phyloP scores from a whole-genome alignment of 2,797 vertebrate species.

The Diplodus puntazzo region DNA sequence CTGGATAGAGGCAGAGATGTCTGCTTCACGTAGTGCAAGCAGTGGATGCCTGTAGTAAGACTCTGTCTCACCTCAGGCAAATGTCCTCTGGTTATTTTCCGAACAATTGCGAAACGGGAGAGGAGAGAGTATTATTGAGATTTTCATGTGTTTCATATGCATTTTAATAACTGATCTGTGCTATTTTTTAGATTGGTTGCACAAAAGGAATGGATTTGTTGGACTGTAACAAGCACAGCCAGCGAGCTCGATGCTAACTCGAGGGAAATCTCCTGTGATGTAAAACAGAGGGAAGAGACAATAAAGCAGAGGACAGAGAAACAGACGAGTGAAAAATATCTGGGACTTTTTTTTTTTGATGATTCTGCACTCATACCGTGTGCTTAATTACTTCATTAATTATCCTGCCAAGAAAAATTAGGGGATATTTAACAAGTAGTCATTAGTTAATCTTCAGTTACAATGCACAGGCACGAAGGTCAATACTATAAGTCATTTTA shows the following conservation, averaged over 20 bases:
- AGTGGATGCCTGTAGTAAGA: neutral
- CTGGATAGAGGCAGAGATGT: neutral
- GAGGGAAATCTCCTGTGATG: constrained; percentile 25
- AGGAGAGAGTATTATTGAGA: neutral
- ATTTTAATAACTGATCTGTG: constrained; percentile 10
- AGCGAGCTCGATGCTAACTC: neutral
- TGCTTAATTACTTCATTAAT: constrained; percentile 83
- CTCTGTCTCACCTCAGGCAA: constrained; percentile 13
- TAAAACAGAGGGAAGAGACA: constrained; percentile 19
- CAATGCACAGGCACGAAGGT: constrained; percentile 76
- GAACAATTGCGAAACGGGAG: constrained; percentile 1
- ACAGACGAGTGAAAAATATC: constrained; percentile 48
- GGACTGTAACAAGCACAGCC: neutral
- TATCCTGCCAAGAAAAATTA: constrained; percentile 73
- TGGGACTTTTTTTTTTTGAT: constrained; percentile 69
- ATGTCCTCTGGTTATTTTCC: constrained; percentile 16
- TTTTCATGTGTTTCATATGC: constrained; percentile 1
- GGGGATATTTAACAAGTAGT: constrained; percentile 78
- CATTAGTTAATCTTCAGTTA: constrained; percentile 83
- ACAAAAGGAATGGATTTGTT: neutral
- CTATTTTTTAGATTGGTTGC: neutral
- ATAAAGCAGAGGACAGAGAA: constrained; percentile 45
- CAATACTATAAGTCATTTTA: constrained; percentile 75
- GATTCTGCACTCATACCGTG: constrained; percentile 66
- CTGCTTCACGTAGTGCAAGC: neutral